phyloP scores from a whole-genome alignment of 2,888 invertebrate species.

The Xylota sylvarum region DNA sequence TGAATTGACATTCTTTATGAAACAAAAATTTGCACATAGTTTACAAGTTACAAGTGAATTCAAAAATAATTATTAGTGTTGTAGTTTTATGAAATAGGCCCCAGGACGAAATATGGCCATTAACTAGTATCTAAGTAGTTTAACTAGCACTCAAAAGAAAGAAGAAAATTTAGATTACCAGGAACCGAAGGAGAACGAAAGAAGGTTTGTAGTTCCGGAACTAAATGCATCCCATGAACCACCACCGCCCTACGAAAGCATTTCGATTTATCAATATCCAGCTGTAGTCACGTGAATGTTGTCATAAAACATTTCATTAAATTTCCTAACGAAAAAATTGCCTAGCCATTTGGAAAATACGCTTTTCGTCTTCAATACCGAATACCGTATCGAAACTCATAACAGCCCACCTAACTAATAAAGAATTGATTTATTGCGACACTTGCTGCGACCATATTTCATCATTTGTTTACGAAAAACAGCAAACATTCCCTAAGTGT shows the following conservation, averaged over 20 bases:
- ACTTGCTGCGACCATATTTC: slow-evolving; percentile 56
- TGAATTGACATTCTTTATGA: too few species aligned
- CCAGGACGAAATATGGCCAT: too few species aligned
- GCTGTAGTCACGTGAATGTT: not conserved
- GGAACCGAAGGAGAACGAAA: too few species aligned
- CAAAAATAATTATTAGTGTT: too few species aligned
- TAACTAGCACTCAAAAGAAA: too few species aligned
- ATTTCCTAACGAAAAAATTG: slow-evolving; percentile 16
- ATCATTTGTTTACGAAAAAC: slow-evolving; percentile 20
- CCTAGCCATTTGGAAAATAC: slow-evolving; percentile 31
- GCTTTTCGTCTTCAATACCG: not conserved
- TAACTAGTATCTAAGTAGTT: too few species aligned
- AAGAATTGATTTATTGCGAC: slow-evolving; percentile 55
- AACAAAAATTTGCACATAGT: too few species aligned
- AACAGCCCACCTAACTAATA: slow-evolving; percentile 35
- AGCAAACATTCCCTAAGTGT: slow-evolving; percentile 42
- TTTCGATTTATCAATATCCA: not conserved
- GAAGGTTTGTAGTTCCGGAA: too few species aligned
- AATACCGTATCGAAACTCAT: not conserved
- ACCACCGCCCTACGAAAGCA: not conserved
- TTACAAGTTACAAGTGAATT: too few species aligned
- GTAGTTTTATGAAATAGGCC: too few species aligned
- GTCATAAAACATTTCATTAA: slow-evolving; percentile 47
- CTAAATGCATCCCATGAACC: too few species aligned
- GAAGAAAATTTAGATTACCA: too few species aligned